phyloP scores from a whole-genome alignment of 2,113 vertebrate species.

The Equus przewalskii region DNA sequence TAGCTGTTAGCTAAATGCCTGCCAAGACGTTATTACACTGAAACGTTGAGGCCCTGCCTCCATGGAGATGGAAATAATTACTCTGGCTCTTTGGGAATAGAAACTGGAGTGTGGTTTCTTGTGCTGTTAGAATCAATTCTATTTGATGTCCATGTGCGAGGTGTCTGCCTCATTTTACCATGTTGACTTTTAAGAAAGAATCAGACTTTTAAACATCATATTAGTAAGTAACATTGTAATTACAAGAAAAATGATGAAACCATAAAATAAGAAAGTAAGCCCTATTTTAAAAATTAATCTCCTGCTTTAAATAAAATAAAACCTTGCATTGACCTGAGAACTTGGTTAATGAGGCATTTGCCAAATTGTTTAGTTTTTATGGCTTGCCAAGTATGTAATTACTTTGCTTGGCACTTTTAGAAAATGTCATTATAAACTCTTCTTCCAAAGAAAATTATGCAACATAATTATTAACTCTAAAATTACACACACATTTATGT shows the following conservation, averaged over 20 bases:
- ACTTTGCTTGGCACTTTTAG: conserved; percentile 82
- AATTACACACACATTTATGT: conserved; percentile 74
- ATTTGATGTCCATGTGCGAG: fast-evolving
- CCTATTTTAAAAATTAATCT: conserved; percentile 68
- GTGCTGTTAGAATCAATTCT: background rate
- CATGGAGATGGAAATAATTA: background rate
- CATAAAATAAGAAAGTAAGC: conserved; percentile 48
- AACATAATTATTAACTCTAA: conserved; percentile 82
- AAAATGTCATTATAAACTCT: conserved; percentile 83
- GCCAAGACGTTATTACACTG: background rate
- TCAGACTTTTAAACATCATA: background rate
- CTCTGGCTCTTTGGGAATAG: background rate
- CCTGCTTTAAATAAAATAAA: conserved; percentile 78
- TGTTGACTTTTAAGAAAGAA: background rate
- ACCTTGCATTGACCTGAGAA: conserved; percentile 78
- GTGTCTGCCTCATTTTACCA: fast-evolving
- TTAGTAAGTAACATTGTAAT: conserved; percentile 55
- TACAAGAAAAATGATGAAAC: conserved; percentile 57
- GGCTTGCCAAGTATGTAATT: conserved; percentile 83
- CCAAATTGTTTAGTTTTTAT: conserved; percentile 82
- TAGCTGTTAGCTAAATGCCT: background rate
- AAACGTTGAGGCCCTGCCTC: background rate
- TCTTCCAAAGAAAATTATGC: conserved; percentile 83
- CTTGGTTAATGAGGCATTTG: conserved; percentile 81
- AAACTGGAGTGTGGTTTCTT: background rate